Percentiles rank a stretch among this genome's conserved stretches.
phyloP scores from a whole-genome alignment of 2,888 invertebrate genomes.

The Leucophenga maculata region DNA sequence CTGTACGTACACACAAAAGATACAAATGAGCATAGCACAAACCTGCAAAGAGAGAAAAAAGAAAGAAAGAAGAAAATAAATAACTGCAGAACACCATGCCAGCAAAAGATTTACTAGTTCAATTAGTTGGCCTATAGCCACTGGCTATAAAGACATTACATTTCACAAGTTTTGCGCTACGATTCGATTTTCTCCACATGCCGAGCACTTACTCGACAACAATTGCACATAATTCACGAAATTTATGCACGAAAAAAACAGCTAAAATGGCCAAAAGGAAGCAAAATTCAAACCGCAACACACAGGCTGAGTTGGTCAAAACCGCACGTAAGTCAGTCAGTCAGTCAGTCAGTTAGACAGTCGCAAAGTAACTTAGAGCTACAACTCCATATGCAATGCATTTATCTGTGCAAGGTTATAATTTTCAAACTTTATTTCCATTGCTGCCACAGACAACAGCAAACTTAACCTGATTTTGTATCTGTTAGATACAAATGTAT shows the following conservation, averaged over 20 bases:
- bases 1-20: constrained; percentile 31
- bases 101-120: constrained; percentile 50
- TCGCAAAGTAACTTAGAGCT: background rate
- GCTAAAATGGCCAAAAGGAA: background rate
- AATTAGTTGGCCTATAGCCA: constrained; percentile 55
- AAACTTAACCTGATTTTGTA: no score
- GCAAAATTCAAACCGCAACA: background rate
- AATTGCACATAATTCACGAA: constrained; percentile 53
- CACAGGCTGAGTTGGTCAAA: background rate
- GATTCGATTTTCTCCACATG: background rate
- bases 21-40: constrained; percentile 38
- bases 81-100: constrained; percentile 22
- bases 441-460: background rate
- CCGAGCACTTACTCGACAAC: background rate
- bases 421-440: constrained; percentile 11
- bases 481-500: no score
- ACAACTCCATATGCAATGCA: background rate
- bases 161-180: background rate
- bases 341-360: background rate
- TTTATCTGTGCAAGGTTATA: constrained; percentile 3
- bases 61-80: constrained; percentile 9
- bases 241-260: constrained; percentile 46
- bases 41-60: background rate
- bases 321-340: background rate
- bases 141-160: constrained; percentile 28